Evolutionary conservation across 2,113 vertebrate genomes (phyloP).

Genomic region (Macheiramphus alcinus): DNA sequence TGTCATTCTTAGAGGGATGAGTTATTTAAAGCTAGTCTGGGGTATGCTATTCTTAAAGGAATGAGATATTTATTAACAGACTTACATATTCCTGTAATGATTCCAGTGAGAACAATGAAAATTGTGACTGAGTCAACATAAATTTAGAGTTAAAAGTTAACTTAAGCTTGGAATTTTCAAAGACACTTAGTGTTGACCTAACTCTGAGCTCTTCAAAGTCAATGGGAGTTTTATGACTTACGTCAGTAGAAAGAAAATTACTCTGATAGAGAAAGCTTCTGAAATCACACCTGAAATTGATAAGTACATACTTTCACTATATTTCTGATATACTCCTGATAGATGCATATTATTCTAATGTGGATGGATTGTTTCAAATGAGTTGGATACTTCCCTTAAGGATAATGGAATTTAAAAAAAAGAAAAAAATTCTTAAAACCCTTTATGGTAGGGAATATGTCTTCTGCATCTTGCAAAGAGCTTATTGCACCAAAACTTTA

Average conservation of each 20-base stretch:
- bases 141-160: conserved; percentile 41
- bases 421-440: neutral
- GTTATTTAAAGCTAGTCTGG: conserved; percentile 51
- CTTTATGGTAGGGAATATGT: neutral
- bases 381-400: neutral
- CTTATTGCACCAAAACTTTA: neutral
- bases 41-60: conserved; percentile 29
- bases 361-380: neutral
- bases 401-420: neutral
- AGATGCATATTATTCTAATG: neutral
- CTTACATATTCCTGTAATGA: conserved; percentile 34
- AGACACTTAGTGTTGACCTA: neutral
- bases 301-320: neutral
- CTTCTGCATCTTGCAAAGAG: neutral
- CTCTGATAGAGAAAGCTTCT: neutral
- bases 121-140: conserved; percentile 12
- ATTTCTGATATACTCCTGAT: neutral
- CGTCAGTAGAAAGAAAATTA: neutral
- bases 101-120: conserved; percentile 51
- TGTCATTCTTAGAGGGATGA: conserved; percentile 57
- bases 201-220: neutral
- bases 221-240: neutral
- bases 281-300: neutral
- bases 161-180: conserved; percentile 17
- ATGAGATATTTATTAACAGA: conserved; percentile 55